Conservation (phyloP, 2,797 vertebrate species). For the Hippocampus kuda region DNA sequence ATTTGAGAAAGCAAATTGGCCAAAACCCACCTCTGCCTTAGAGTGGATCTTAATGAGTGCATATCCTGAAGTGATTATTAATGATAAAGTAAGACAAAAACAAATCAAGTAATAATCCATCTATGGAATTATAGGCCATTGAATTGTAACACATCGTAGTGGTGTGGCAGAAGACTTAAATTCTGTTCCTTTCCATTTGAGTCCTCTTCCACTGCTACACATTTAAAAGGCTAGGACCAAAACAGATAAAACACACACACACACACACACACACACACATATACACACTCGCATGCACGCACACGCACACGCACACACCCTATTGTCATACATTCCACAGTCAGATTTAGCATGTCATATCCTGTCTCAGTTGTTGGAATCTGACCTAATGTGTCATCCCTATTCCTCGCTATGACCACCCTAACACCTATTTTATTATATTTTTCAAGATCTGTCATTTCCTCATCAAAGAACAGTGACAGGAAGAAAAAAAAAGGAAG, state of each 20-base stretch:
- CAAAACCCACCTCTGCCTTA: background rate
- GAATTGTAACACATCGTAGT: background rate
- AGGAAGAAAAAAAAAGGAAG: background rate
- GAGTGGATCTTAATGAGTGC: background rate
- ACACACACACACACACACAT: background rate
- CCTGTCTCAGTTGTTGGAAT: slow-evolving; percentile 57
- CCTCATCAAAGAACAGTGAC: background rate
- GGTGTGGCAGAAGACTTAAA: background rate
- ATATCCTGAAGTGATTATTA: background rate
- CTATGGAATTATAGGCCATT: background rate
- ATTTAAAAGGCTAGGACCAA: slow-evolving; percentile 8
- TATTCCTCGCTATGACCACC: slow-evolving; percentile 26
- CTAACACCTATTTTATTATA: slow-evolving; percentile 11
- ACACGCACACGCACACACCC: slow-evolving; percentile 18
- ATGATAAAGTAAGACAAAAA: background rate
- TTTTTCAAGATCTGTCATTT: background rate
- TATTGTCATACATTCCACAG: slow-evolving; percentile 62
- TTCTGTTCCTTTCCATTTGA: background rate
- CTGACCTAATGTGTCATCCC: slow-evolving; percentile 46
- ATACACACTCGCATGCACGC: background rate
- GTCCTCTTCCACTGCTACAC: background rate
- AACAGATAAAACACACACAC: background rate
- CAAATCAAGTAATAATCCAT: background rate
- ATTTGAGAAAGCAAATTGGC: background rate
- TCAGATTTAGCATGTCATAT: slow-evolving; percentile 61